Evolutionary conservation across 2,113 vertebrate species (phyloP).

Genomic region (Chamaea fasciata): DNA sequence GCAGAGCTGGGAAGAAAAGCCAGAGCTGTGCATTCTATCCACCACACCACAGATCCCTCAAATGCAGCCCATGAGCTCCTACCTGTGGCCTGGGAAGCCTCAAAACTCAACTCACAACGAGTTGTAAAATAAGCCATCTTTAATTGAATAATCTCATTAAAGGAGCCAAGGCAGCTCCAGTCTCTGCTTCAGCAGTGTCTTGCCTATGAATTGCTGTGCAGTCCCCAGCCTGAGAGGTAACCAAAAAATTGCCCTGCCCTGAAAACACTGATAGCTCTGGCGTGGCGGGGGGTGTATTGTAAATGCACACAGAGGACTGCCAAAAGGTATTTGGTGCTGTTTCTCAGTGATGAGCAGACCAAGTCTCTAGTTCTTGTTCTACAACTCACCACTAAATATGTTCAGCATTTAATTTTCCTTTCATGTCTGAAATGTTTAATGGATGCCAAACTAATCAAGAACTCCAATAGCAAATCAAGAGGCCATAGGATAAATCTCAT

Average conservation of each 20-base stretch:
- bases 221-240: not conserved
- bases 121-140: not conserved
- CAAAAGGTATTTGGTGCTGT: not conserved
- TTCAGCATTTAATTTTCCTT: not conserved
- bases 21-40: not conserved
- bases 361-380: not conserved
- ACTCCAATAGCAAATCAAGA: not conserved
- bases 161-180: fast-evolving
- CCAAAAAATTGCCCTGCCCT: not conserved
- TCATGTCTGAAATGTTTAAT: not conserved
- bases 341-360: not conserved
- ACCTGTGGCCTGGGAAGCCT: not conserved
- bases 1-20: not conserved
- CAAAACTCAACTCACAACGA: not conserved
- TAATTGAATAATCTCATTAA: not conserved
- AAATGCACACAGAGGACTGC: not conserved
- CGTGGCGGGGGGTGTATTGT: too few relatives aligned
- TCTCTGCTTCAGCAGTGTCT: not conserved
- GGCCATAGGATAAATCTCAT: not conserved
- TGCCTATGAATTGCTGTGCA: not conserved
- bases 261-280: not conserved
- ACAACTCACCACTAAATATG: not conserved
- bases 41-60: not conserved
- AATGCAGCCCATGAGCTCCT: slow-evolving; percentile 9
- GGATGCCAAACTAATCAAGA: not conserved